Evolutionary conservation across 2,113 vertebrate genomes (phyloP).

Genomic region (Ictidomys tridecemlineatus): DNA sequence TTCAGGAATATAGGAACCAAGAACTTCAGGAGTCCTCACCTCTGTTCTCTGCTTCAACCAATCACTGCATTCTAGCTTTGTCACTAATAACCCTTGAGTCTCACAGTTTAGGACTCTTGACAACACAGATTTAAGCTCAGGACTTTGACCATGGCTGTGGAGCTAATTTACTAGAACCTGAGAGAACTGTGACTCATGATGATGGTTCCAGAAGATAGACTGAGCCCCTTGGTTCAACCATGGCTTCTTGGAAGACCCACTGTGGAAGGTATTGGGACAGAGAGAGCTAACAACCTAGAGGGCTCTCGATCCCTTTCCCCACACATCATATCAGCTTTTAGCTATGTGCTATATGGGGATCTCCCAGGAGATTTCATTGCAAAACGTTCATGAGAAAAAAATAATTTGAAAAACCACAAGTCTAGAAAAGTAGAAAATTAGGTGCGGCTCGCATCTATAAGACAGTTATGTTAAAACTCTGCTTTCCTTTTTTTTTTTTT

Average conservation of each 20-base stretch:
- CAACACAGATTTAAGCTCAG: neutral
- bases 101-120: neutral
- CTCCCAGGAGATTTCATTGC: neutral
- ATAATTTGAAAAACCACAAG: neutral
- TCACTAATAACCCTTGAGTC: neutral
- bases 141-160: neutral
- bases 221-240: neutral
- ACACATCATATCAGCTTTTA: neutral
- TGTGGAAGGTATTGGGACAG: rapidly evolving
- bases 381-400: constrained; percentile 42
- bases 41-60: neutral
- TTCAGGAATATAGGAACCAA: neutral
- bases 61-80: neutral
- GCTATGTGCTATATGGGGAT: neutral
- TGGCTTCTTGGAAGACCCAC: neutral
- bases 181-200: neutral
- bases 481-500: neutral
- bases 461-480: neutral
- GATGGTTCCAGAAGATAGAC: neutral
- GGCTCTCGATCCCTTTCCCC: neutral
- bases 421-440: neutral
- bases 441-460: neutral
- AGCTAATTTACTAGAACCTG: neutral
- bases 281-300: neutral
- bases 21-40: neutral